A percentile compares a stretch with the other conserved stretches of the same genome.
phyloP scores from a whole-genome alignment of 2,113 vertebrate species.

The Rhinoderma darwinii region DNA sequence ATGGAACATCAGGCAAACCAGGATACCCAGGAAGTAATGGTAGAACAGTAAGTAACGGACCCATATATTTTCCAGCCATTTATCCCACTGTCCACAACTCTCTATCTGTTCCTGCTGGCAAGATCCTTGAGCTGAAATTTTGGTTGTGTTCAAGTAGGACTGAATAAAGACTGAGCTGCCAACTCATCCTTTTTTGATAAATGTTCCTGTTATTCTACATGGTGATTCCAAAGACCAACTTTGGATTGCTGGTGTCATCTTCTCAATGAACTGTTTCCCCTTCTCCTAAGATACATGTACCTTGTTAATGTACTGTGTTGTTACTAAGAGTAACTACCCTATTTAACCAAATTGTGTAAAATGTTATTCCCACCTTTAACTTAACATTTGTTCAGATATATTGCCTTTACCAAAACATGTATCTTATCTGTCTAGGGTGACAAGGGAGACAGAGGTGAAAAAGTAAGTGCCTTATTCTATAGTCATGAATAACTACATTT shows the following conservation, averaged over 20 bases:
- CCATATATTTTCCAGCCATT: neutral
- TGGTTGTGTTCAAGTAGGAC: neutral
- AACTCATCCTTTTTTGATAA: neutral
- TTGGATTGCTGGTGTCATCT: neutral
- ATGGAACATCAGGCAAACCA: constrained; percentile 67
- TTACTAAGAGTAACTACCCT: neutral
- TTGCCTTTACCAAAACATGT: neutral
- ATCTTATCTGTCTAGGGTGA: constrained; percentile 76
- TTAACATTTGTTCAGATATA: neutral
- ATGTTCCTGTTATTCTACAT: too few species aligned
- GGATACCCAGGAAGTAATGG: constrained; percentile 68
- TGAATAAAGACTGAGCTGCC: neutral
- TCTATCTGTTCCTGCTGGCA: neutral
- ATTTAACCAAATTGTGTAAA: neutral
- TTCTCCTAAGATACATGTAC: neutral
- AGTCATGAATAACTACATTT: neutral
- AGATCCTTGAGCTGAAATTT: neutral
- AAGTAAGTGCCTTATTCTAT: constrained; percentile 76
- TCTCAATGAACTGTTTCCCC: neutral
- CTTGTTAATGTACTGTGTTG: neutral
- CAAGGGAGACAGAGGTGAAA: constrained; percentile 85
- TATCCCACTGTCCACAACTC: neutral
- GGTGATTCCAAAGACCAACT: neutral
- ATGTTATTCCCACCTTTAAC: neutral
- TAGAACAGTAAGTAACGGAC: constrained; percentile 64